phyloP scores from a whole-genome alignment of 2,888 invertebrate genomes.

The Tubulanus polymorphus region DNA sequence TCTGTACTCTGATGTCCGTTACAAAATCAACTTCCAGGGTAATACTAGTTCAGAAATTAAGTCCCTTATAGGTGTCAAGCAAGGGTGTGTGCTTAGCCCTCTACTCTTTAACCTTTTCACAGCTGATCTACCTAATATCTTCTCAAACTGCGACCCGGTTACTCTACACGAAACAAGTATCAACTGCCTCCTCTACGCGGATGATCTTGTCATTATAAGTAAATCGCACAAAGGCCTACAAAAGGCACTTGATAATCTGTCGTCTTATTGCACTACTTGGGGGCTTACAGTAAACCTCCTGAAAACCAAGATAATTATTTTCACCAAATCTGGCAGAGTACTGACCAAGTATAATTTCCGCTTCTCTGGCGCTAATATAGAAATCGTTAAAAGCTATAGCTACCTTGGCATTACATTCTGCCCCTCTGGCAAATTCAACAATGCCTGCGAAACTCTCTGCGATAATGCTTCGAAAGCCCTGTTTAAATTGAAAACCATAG shows the following conservation, averaged over 20 bases:
- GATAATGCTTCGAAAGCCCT: neutral
- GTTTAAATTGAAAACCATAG: slow-evolving; percentile 52
- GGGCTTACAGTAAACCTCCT: neutral
- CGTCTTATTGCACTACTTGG: neutral
- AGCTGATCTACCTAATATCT: neutral
- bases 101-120: neutral
- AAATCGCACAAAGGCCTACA: neutral
- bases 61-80: neutral
- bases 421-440: neutral
- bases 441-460: neutral
- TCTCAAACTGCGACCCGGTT: neutral
- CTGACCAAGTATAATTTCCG: neutral
- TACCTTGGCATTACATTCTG: neutral
- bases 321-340: neutral
- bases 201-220: neutral
- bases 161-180: neutral
- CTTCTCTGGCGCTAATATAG: neutral
- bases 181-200: neutral
- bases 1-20: neutral
- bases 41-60: neutral
- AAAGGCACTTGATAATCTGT: neutral
- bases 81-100: neutral
- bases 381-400: neutral
- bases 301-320: neutral
- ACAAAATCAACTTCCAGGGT: neutral